A percentile compares a stretch with the other conserved stretches of the same genome.
Evolutionary conservation across 1,140 invertebrate genomes (phyloP).

Genomic region (Macrobrachium rosenbergii): DNA sequence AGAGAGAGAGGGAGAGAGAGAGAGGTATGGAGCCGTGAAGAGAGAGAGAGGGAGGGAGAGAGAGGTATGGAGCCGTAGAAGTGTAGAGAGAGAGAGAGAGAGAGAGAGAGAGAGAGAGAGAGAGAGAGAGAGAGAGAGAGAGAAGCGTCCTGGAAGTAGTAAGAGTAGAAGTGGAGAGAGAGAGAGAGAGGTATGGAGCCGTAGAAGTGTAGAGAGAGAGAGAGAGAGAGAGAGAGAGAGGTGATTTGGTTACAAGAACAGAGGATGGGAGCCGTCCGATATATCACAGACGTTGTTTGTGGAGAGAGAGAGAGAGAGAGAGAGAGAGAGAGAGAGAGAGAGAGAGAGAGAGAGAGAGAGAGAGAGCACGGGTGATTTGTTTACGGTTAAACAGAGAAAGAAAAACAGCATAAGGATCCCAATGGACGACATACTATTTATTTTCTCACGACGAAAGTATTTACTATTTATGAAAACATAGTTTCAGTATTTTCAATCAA

Average conservation of each 20-base stretch:
- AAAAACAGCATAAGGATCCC: too few relatives aligned
- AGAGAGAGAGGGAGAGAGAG: background rate
- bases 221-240: background rate
- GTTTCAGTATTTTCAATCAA: too few relatives aligned
- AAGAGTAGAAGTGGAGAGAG: background rate
- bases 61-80: background rate
- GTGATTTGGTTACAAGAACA: too few relatives aligned
- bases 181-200: background rate
- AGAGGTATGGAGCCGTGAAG: too few relatives aligned
- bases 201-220: background rate
- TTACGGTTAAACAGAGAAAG: too few relatives aligned
- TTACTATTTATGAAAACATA: too few relatives aligned
- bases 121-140: background rate
- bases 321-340: background rate
- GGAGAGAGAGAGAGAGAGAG: too few relatives aligned
- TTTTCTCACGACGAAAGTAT: too few relatives aligned
- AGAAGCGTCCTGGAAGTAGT: background rate
- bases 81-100: background rate
- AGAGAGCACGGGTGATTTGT: too few relatives aligned
- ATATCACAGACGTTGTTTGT: too few relatives aligned
- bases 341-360: conserved; percentile 1
- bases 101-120: background rate
- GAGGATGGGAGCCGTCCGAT: too few relatives aligned
- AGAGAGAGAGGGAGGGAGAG: background rate
- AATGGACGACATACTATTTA: background rate